Evolutionary conservation across 2,113 vertebrate species (phyloP).

Genomic region (Gallinago undulata): DNA sequence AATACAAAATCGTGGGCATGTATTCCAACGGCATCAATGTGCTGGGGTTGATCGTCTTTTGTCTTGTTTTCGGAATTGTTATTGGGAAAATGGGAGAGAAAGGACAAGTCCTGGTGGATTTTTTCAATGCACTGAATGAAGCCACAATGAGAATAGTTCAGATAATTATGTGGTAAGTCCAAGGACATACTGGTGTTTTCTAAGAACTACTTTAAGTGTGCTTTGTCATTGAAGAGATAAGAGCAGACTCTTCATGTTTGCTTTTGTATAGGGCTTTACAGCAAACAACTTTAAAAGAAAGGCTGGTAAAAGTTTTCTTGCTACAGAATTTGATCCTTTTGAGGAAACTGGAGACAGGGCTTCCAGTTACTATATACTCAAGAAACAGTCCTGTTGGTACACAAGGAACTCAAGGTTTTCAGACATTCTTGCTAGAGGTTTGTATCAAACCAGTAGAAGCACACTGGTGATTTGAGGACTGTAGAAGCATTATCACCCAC

Average conservation of each 20-base stretch:
- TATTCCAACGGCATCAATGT: constrained; percentile 94
- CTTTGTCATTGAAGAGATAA: background rate
- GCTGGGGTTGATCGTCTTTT: constrained; percentile 93
- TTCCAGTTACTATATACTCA: background rate
- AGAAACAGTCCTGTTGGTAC: background rate
- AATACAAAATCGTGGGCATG: constrained; percentile 85
- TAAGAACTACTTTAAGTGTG: background rate
- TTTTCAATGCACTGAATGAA: constrained; percentile 95
- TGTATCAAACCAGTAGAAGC: background rate
- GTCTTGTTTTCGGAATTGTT: constrained; percentile 92
- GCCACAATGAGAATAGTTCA: constrained; percentile 97
- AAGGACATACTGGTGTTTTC: background rate
- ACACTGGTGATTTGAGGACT: background rate
- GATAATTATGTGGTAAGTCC: constrained; percentile 95
- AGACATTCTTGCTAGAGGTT: background rate
- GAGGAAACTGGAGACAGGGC: background rate
- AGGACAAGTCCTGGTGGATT: constrained; percentile 91
- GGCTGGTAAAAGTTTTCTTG: background rate
- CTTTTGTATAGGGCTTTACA: background rate
- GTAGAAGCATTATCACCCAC: background rate
- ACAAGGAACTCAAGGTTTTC: background rate
- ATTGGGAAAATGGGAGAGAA: constrained; percentile 97
- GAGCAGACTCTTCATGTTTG: background rate
- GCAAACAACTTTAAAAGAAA: background rate
- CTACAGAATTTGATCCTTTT: background rate